phyloP scores from a whole-genome alignment of 2,113 vertebrate genomes.

The Passerina amoena region DNA sequence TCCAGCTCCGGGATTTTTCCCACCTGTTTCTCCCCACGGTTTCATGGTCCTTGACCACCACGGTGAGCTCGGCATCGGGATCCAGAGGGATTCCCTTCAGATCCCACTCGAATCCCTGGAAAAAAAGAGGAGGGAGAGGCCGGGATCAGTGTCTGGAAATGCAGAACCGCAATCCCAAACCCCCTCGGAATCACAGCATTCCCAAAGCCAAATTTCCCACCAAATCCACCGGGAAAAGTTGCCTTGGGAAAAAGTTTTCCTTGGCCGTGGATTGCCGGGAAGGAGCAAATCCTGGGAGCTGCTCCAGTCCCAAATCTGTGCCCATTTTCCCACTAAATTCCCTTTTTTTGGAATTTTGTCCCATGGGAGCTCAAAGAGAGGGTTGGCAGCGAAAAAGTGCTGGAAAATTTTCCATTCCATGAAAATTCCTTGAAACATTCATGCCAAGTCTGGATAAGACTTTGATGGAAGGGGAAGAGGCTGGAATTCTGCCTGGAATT shows the following conservation, averaged over 20 bases:
- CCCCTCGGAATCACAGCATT: accelerated
- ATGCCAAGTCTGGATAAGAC: not conserved
- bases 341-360: not conserved
- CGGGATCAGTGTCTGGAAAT: accelerated
- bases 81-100: conserved; percentile 91
- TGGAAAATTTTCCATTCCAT: not conserved
- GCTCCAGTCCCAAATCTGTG: accelerated
- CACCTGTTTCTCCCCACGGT: conserved; percentile 92
- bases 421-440: accelerated
- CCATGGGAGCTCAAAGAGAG: accelerated
- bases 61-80: conserved; percentile 82
- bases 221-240: accelerated
- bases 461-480: not conserved
- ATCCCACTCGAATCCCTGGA: conserved; percentile 95
- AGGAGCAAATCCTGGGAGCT: accelerated
- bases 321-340: accelerated
- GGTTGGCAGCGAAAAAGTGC: not conserved
- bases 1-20: accelerated
- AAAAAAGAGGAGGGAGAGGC: not conserved
- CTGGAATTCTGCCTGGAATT: not conserved
- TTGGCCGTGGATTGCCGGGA: accelerated
- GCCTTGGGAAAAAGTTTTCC: accelerated
- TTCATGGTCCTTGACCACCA: conserved; percentile 95
- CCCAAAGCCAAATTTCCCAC: accelerated
- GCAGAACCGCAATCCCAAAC: not conserved